Percentiles rank a stretch among this genome's conserved stretches.
Evolutionary conservation across 2,113 vertebrate genomes (phyloP).

Genomic region (Pavo muticus): DNA sequence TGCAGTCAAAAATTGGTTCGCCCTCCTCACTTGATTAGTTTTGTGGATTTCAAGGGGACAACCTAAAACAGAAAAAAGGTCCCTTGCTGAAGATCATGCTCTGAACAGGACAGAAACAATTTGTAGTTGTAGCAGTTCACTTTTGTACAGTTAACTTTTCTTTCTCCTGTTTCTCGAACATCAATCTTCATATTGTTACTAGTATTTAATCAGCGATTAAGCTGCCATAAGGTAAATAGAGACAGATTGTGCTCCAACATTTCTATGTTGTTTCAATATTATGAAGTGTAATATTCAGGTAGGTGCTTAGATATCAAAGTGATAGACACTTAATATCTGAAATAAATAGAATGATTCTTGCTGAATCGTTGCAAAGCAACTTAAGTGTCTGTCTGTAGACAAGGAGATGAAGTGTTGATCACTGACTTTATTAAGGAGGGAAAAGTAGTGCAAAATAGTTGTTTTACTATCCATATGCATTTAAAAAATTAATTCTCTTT

Average conservation of each 20-base stretch:
- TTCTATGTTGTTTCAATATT: conserved; percentile 55
- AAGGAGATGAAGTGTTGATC: background rate
- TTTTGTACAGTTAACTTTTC: conserved; percentile 21
- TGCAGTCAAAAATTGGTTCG: background rate
- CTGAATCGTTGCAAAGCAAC: background rate
- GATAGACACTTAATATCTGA: conserved; percentile 67
- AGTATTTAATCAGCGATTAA: conserved; percentile 50
- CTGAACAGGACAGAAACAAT: conserved; percentile 10
- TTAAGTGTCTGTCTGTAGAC: background rate
- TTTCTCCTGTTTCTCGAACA: background rate
- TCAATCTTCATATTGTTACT: conserved; percentile 38
- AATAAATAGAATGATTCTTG: conserved; percentile 55
- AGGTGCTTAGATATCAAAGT: conserved; percentile 64
- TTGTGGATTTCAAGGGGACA: background rate
- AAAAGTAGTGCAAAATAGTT: background rate
- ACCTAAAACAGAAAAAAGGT: background rate
- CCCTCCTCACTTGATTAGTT: background rate
- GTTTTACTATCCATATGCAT: background rate
- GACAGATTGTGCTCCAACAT: conserved; percentile 41
- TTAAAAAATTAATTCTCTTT: background rate
- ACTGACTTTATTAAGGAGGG: background rate
- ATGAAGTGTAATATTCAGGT: conserved; percentile 50
- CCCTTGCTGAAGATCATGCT: background rate
- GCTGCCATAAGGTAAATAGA: conserved; percentile 50
- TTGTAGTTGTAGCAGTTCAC: conserved; percentile 7